A percentile compares a stretch with the other conserved stretches of the same genome.
Conservation (phyloP, 53 echinoderm and acorn worm genomes). For the Pentamera pediparva region DNA sequence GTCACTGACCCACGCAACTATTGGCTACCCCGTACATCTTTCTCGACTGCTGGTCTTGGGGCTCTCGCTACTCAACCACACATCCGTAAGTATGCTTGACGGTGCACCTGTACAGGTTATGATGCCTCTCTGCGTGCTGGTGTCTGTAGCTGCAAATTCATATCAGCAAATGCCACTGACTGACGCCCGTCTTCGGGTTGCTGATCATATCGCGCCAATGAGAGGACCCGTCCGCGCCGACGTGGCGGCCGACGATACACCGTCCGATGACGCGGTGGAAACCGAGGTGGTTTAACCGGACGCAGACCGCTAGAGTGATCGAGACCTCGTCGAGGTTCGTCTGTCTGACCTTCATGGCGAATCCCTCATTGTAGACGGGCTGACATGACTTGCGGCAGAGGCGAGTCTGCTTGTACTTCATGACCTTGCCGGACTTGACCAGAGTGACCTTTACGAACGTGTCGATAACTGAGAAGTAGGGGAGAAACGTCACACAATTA, state of each 20-base stretch:
- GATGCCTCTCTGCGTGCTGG: too few relatives aligned
- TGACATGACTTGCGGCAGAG: constrained; percentile 59
- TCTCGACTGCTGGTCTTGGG: too few relatives aligned
- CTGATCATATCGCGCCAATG: constrained; percentile 94
- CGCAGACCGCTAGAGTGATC: constrained; percentile 61
- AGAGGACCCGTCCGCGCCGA: constrained; percentile 63
- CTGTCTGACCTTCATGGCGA: constrained; percentile 64
- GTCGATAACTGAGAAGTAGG: constrained; percentile 60
- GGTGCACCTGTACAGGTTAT: too few relatives aligned
- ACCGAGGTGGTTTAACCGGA: constrained; percentile 70
- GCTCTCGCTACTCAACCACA: too few relatives aligned
- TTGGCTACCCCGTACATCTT: too few relatives aligned
- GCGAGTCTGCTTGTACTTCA: constrained; percentile 73
- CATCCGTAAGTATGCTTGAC: too few relatives aligned
- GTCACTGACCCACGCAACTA: too few relatives aligned
- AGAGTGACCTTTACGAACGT: constrained; percentile 81
- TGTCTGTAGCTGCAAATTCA: too few relatives aligned
- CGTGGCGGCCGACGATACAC: constrained; percentile 71
- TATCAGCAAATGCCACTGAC: constrained; percentile 57
- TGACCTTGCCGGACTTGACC: constrained; percentile 69
- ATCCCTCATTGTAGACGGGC: constrained; percentile 87
- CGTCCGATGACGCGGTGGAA: constrained; percentile 76
- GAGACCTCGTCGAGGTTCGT: constrained; percentile 51
- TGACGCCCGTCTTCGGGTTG: constrained; percentile 67
- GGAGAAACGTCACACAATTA: too few relatives aligned